Percentiles rank a stretch among this genome's conserved stretches.
These are phyloP conservation scores for Capitulum mitella DNA, from an alignment of 2,888 invertebrate species.

Conservation along the genomic window DNA sequence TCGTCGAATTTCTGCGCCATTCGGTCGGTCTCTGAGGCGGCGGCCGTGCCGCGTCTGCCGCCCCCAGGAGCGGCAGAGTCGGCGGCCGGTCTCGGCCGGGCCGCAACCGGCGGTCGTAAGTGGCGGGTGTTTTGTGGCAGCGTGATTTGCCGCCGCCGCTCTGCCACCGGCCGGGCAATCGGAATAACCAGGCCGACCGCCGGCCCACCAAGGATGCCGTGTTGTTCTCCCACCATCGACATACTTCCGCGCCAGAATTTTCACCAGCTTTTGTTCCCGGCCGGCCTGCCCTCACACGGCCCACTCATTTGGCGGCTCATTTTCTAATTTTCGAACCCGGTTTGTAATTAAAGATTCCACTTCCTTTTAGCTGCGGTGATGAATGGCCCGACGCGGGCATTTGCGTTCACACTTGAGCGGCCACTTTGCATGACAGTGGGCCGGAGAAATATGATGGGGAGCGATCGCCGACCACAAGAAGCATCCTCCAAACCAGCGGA, in stretches of 20 bases:
- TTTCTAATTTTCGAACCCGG: slow-evolving; percentile 12
- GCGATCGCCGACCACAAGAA: background rate
- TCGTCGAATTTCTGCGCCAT: too few relatives aligned
- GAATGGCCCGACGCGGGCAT: background rate
- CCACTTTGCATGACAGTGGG: slow-evolving; percentile 19
- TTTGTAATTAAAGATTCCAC: background rate
- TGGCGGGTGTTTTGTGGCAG: slow-evolving; percentile 4
- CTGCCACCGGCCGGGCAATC: background rate
- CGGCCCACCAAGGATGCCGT: background rate
- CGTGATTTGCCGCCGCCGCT: background rate
- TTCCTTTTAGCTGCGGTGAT: background rate
- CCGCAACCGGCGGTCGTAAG: background rate
- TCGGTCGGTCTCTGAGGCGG: too few relatives aligned
- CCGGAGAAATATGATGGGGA: background rate
- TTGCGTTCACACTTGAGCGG: slow-evolving; percentile 12
- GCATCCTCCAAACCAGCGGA: background rate
- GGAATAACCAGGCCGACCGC: background rate
- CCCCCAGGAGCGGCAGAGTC: too few relatives aligned
- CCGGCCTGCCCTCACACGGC: background rate
- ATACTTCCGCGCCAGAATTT: background rate
- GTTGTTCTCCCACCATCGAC: background rate
- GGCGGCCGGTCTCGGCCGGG: too few relatives aligned
- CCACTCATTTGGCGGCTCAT: slow-evolving; percentile 15
- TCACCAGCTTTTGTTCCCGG: background rate
- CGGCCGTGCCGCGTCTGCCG: too few relatives aligned